Conservation (phyloP, 2,113 vertebrate species). For the Cinclus cinclus region DNA sequence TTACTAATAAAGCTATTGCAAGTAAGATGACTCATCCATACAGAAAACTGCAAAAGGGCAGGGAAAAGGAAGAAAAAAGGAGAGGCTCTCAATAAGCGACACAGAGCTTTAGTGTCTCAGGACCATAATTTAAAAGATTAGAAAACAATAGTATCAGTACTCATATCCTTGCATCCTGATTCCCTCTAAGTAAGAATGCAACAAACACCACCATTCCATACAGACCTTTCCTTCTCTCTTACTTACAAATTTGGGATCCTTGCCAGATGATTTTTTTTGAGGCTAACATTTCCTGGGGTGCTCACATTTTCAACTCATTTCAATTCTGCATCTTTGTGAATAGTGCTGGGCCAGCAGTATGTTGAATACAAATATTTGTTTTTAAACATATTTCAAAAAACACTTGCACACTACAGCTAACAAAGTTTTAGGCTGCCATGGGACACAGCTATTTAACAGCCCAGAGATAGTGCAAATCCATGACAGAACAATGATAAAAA, state of each 20-base stretch:
- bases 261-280: neutral
- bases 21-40: neutral
- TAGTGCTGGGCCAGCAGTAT: neutral
- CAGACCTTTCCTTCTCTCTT: neutral
- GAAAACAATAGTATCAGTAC: neutral
- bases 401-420: neutral
- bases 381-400: neutral
- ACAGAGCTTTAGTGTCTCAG: neutral
- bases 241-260: neutral
- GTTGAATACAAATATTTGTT: neutral
- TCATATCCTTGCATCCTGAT: rapidly evolving
- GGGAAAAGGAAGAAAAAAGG: neutral
- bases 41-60: neutral
- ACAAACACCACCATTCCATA: neutral
- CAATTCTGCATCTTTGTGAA: neutral
- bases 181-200: neutral
- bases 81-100: neutral
- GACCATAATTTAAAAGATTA: neutral
- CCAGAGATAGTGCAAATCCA: neutral
- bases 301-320: neutral
- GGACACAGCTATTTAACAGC: neutral
- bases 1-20: neutral
- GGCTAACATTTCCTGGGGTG: neutral
- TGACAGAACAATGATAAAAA: neutral
- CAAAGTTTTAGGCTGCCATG: neutral